A percentile compares a stretch with the other conserved stretches of the same genome.
Conservation (phyloP, 2,888 invertebrate species). For the Scaptomyza tumidula region DNA sequence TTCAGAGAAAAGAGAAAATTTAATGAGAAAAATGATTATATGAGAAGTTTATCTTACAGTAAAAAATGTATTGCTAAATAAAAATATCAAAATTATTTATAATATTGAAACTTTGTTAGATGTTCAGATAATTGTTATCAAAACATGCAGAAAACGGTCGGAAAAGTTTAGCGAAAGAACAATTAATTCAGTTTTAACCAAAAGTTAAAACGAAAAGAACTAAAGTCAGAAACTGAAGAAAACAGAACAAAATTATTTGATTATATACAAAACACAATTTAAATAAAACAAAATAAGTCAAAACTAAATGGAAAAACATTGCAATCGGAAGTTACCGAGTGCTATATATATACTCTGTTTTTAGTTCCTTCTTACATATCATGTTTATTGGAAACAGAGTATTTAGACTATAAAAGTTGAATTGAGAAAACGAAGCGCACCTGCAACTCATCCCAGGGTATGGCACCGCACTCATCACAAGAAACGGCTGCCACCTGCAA, state of each 20-base stretch:
- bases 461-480: conserved; percentile 93
- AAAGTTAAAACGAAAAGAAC: conserved; percentile 20
- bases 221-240: conserved; percentile 2
- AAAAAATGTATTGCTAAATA: conserved; percentile 41
- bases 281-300: conserved; percentile 21
- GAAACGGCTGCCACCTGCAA: conserved; percentile 89
- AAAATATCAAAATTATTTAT: conserved; percentile 7
- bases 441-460: conserved; percentile 98
- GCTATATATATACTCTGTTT: not conserved
- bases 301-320: conserved; percentile 11
- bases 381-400: not conserved
- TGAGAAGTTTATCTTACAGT: conserved; percentile 75
- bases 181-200: conserved; percentile 29
- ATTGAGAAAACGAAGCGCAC: conserved; percentile 84
- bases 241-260: conserved; percentile 25
- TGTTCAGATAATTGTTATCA: conserved; percentile 60
- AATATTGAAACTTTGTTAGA: conserved; percentile 12
- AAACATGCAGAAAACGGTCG: conserved; percentile 67
- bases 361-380: not conserved
- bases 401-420: not conserved
- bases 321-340: not conserved
- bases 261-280: conserved; percentile 59
- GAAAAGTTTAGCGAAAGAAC: conserved; percentile 51
- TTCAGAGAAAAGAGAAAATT: conserved; percentile 79
- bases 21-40: conserved; percentile 76